phyloP scores from a whole-genome alignment of 2,888 invertebrate species.

The Machimus atricapillus region DNA sequence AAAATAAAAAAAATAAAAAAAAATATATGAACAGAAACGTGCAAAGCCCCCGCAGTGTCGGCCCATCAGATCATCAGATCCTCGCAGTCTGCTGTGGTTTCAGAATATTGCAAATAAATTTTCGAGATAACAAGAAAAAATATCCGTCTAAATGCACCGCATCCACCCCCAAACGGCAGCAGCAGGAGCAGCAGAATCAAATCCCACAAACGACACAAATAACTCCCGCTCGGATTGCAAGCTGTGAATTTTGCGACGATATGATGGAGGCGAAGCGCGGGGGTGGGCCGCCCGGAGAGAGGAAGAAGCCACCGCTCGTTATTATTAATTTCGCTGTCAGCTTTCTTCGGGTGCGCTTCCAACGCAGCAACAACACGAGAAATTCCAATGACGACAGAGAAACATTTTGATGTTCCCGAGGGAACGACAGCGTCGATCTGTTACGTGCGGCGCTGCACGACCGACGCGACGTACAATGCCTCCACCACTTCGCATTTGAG shows the following conservation, averaged over 20 bases:
- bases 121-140: neutral
- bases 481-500: neutral
- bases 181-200: neutral
- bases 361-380: neutral
- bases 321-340: constrained; percentile 31
- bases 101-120: neutral
- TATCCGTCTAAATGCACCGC: neutral
- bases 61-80: neutral
- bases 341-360: constrained; percentile 19
- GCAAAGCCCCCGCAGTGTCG: neutral
- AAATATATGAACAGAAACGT: neutral
- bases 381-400: constrained; percentile 34
- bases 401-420: constrained; percentile 3
- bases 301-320: neutral
- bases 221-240: neutral
- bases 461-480: neutral
- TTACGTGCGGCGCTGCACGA: neutral
- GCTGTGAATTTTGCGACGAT: neutral
- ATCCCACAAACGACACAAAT: neutral
- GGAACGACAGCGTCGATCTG: constrained; percentile 15
- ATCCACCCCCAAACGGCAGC: neutral
- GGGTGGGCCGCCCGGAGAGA: neutral
- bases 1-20: neutral
- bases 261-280: no score
- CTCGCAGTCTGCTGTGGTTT: neutral